These are phyloP conservation scores for Steinernema carpocapsae DNA, from an alignment of 2,888 invertebrate species.

Conservation along the genomic window DNA sequence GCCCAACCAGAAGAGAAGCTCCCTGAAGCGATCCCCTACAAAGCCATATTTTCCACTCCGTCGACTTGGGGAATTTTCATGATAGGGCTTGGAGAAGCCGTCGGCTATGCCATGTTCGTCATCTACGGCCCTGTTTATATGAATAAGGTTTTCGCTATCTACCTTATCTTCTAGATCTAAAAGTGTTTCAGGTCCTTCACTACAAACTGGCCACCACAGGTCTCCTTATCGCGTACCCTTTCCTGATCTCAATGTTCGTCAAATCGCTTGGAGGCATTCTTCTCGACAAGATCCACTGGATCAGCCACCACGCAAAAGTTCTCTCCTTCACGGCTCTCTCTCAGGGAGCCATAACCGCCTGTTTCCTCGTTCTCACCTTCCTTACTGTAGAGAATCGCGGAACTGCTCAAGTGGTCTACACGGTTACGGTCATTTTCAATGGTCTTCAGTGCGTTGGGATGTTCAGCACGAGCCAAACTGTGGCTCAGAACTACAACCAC, in stretches of 20 bases:
- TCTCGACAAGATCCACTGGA: background rate
- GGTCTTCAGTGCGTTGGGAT: conserved; percentile 57
- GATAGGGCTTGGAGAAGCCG: conserved; percentile 17
- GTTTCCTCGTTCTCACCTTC: conserved; percentile 51
- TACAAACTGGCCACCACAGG: background rate
- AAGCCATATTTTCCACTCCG: conserved; percentile 40
- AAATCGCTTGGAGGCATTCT: conserved; percentile 2
- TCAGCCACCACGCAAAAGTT: conserved; percentile 36
- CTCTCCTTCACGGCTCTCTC: conserved; percentile 49
- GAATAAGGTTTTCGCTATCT: background rate
- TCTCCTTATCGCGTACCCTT: background rate
- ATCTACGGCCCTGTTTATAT: conserved; percentile 32
- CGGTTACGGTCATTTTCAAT: conserved; percentile 51
- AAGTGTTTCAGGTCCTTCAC: background rate
- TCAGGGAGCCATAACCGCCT: conserved; percentile 52
- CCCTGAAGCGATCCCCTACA: conserved; percentile 41
- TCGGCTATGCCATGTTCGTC: background rate
- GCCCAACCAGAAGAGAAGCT: background rate
- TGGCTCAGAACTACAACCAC: conserved; percentile 9
- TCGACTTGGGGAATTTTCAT: conserved; percentile 34
- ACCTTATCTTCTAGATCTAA: background rate
- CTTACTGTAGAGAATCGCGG: background rate
- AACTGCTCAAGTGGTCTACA: conserved; percentile 55
- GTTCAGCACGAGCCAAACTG: conserved; percentile 10
- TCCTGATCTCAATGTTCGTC: background rate